Evolutionary conservation across 1,140 invertebrate genomes (phyloP).

Genomic region (Halyomorpha halys): DNA sequence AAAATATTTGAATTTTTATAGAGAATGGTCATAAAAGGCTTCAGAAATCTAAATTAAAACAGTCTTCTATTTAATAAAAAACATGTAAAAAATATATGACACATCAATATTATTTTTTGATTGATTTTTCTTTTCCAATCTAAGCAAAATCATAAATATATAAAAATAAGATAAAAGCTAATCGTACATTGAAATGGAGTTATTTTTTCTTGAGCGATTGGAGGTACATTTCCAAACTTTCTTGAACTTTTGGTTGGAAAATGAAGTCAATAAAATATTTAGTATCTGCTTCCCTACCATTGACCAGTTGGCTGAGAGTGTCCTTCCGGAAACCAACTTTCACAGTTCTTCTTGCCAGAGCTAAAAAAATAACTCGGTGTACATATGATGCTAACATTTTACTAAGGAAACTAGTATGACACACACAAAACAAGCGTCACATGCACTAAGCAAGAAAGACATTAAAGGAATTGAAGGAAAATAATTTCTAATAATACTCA

Average conservation of each 20-base stretch:
- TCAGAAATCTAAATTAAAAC: no score
- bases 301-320: constrained; percentile 43
- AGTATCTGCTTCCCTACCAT: constrained; percentile 49
- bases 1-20: no score
- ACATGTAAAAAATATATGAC: no score
- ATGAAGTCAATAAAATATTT: constrained; percentile 48
- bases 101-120: no score
- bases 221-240: constrained; percentile 55
- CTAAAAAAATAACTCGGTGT: constrained; percentile 34
- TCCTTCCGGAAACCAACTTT: constrained; percentile 49
- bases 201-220: constrained; percentile 55
- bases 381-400: neutral
- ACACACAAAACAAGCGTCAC: neutral
- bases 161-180: no score
- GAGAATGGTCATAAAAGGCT: no score
- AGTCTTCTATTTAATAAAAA: no score
- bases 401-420: neutral
- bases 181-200: neutral
- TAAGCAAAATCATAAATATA: no score
- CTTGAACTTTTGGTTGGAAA: constrained; percentile 52
- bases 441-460: neutral
- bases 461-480: neutral
- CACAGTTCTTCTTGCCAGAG: constrained; percentile 47
- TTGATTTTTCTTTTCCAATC: no score
- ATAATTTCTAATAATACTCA: no score